A percentile compares a stretch with the other conserved stretches of the same genome.
phyloP scores from a whole-genome alignment of 2,888 invertebrate genomes.

The Chrysolina haemoptera region DNA sequence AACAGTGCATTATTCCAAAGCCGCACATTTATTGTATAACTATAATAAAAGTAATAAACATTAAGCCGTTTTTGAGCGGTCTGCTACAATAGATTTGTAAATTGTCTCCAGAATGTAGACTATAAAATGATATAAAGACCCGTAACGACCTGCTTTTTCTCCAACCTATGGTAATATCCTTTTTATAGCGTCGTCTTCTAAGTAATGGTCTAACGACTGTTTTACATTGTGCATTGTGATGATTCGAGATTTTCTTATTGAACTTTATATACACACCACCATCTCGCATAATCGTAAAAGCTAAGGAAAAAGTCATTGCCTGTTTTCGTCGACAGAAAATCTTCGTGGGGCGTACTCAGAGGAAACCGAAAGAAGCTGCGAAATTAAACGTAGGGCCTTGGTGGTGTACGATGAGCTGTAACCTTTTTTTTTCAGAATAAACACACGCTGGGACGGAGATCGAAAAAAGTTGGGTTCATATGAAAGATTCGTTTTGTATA shows the following conservation, averaged over 20 bases:
- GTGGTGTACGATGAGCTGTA: neutral
- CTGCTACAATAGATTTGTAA: too few species aligned
- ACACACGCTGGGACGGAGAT: neutral
- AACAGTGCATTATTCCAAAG: too few species aligned
- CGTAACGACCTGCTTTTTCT: neutral
- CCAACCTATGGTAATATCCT: neutral
- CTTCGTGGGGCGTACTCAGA: slow-evolving; percentile 31
- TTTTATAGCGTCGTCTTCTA: neutral
- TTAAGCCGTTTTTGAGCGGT: too few species aligned
- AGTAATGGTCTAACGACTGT: neutral
- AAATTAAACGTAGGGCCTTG: slow-evolving; percentile 34
- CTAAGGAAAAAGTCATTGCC: slow-evolving; percentile 7
- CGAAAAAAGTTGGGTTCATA: neutral
- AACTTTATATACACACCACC: slow-evolving; percentile 3
- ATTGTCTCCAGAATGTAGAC: too few species aligned
- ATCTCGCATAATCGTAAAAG: neutral
- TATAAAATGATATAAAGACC: neutral
- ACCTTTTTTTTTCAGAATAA: neutral
- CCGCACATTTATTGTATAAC: too few species aligned
- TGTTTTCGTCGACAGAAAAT: neutral
- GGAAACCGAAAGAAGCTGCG: slow-evolving; percentile 36
- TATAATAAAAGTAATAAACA: too few species aligned
- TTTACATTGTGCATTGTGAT: neutral
- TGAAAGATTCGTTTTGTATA: too few species aligned
- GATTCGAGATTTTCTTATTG: neutral